Evolutionary conservation across 2,113 vertebrate species (phyloP).

Genomic region (Crotalus horridus): DNA sequence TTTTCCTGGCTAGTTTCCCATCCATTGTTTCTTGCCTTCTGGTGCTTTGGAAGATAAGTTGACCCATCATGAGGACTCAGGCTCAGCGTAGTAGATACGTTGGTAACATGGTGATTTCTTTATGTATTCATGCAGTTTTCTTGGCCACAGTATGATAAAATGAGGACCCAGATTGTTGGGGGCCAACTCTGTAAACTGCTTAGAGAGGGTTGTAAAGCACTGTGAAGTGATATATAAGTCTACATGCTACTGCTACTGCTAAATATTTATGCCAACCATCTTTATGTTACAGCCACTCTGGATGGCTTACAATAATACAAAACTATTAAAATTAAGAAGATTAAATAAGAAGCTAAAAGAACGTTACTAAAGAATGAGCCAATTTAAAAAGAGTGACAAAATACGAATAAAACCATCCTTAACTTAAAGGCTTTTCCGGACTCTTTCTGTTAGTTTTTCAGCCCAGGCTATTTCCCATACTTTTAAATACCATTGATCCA

Average conservation of each 20-base stretch:
- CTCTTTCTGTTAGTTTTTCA: not conserved
- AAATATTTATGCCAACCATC: not conserved
- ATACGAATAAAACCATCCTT: not conserved
- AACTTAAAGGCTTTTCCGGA: not conserved
- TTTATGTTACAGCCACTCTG: not conserved
- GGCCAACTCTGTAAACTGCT: no score
- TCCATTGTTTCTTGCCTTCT: no score
- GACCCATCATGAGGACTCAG: no score
- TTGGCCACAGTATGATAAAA: no score
- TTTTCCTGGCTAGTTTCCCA: no score
- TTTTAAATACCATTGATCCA: not conserved
- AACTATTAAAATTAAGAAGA: not conserved
- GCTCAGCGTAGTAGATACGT: no score
- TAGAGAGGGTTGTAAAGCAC: no score
- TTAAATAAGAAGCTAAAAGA: not conserved
- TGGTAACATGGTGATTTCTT: no score
- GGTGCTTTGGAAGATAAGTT: no score
- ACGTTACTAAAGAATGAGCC: not conserved
- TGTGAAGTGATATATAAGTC: not conserved
- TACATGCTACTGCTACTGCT: not conserved
- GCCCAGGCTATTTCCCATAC: not conserved
- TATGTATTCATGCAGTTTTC: no score
- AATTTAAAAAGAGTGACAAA: not conserved
- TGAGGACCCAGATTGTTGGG: no score
- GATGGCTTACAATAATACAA: not conserved